These are phyloP conservation scores for Pimephales promelas DNA, from an alignment of 2,113 vertebrate genomes.

Conservation along the genomic window DNA sequence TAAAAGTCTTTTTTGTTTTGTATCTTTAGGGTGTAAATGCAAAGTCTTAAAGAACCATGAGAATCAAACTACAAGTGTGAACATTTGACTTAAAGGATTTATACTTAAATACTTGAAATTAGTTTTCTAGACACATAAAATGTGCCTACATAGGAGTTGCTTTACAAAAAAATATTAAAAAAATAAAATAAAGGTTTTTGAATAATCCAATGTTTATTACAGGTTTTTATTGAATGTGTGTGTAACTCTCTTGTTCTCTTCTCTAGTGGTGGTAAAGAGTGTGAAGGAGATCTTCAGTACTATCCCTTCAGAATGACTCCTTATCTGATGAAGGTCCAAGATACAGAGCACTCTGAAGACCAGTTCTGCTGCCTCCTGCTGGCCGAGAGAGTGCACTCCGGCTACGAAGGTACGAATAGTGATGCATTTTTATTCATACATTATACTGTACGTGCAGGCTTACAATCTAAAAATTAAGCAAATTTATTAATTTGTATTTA, in stretches of 20 bases:
- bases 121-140: background rate
- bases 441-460: background rate
- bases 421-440: background rate
- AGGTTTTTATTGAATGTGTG: background rate
- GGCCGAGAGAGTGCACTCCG: slow-evolving; percentile 93
- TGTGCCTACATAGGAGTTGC: background rate
- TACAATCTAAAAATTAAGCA: background rate
- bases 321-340: slow-evolving; percentile 88
- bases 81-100: background rate
- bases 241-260: background rate
- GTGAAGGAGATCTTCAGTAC: slow-evolving; percentile 78
- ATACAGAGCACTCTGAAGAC: slow-evolving; percentile 75
- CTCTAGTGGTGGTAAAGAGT: slow-evolving; percentile 78
- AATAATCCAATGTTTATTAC: background rate
- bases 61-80: too few relatives aligned
- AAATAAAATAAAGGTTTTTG: too few relatives aligned
- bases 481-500: background rate
- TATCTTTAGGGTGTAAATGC: too few relatives aligned
- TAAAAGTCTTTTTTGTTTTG: too few relatives aligned
- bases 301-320: slow-evolving; percentile 94
- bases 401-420: slow-evolving; percentile 85
- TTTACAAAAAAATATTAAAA: too few relatives aligned
- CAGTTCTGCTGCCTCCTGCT: slow-evolving; percentile 93
- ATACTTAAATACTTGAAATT: background rate
- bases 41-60: too few relatives aligned